phyloP scores from a whole-genome alignment of 2,888 invertebrate species.

The Venustoraphidia nigricollis region DNA sequence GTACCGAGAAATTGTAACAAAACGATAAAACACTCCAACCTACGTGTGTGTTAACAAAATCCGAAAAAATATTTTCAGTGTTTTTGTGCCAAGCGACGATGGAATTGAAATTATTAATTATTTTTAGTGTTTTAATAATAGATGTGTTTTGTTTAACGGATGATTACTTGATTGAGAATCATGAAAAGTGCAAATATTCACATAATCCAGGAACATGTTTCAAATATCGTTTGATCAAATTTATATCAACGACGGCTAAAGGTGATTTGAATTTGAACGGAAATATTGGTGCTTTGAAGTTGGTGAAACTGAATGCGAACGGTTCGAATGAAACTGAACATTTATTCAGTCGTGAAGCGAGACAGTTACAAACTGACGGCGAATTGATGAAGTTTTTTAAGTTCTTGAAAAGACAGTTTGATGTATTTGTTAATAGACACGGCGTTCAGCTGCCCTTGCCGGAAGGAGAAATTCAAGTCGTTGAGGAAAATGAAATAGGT shows the following conservation, averaged over 20 bases:
- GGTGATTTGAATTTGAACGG: not conserved
- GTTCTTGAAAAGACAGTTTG: conserved; percentile 18
- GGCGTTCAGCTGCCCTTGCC: conserved; percentile 19
- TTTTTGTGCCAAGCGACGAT: too few relatives aligned
- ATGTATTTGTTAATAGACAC: conserved; percentile 18
- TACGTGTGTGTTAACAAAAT: too few relatives aligned
- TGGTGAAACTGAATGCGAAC: conserved; percentile 15
- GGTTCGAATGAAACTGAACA: conserved; percentile 7
- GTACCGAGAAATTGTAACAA: too few relatives aligned
- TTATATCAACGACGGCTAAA: not conserved
- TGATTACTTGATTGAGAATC: not conserved
- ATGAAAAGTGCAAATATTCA: conserved; percentile 1
- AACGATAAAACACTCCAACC: too few relatives aligned
- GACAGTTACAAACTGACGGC: conserved; percentile 14
- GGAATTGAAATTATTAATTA: too few relatives aligned
- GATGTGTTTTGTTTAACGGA: not conserved
- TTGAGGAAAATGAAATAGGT: conserved; percentile 8
- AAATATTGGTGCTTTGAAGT: conserved; percentile 13
- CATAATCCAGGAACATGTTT: conserved; percentile 1
- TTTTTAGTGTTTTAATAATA: too few relatives aligned
- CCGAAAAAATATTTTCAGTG: too few relatives aligned
- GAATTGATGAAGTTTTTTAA: conserved; percentile 20
- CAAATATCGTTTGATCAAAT: conserved; percentile 2
- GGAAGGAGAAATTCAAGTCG: conserved; percentile 17
- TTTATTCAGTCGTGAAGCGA: conserved; percentile 8